phyloP scores from a whole-genome alignment of 2,113 vertebrate species.

The Mugil cephalus region DNA sequence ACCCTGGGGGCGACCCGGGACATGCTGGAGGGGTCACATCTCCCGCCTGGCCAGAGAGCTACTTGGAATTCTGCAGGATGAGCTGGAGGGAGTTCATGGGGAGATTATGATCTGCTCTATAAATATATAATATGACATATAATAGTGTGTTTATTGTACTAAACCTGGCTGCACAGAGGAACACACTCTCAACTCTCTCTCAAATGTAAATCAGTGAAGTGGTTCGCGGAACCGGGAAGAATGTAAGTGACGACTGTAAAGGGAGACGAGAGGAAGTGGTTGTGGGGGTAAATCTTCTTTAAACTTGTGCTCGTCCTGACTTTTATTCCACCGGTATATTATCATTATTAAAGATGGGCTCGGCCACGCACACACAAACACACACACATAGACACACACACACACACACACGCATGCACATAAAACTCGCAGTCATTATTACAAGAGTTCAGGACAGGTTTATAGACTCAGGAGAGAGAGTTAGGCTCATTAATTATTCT shows the following conservation, averaged over 20 bases:
- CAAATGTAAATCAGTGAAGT: slow-evolving; percentile 38
- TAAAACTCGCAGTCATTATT: slow-evolving; percentile 63
- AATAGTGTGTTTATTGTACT: slow-evolving; percentile 27
- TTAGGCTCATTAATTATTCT: slow-evolving; percentile 78
- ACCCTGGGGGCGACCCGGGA: slow-evolving; percentile 29
- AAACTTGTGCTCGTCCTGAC: slow-evolving; percentile 55
- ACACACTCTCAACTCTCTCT: slow-evolving; percentile 15
- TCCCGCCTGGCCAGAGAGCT: slow-evolving; percentile 42
- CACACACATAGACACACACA: slow-evolving; percentile 33
- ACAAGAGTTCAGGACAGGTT: slow-evolving; percentile 69
- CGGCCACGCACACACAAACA: slow-evolving; percentile 25
- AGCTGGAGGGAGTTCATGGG: slow-evolving; percentile 18
- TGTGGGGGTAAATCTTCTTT: slow-evolving; percentile 65
- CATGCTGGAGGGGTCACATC: slow-evolving; percentile 35
- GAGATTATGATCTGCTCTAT: slow-evolving; percentile 17
- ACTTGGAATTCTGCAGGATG: slow-evolving; percentile 4
- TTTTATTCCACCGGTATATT: slow-evolving; percentile 70
- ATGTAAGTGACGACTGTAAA: slow-evolving; percentile 30
- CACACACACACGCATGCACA: slow-evolving; percentile 27
- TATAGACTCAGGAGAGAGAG: slow-evolving; percentile 71
- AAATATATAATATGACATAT: slow-evolving; percentile 46
- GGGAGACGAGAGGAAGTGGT: slow-evolving; percentile 32
- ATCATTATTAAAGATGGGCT: slow-evolving; percentile 64
- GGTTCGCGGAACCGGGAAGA: slow-evolving; percentile 19
- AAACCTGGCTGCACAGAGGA: slow-evolving; percentile 36